Percentiles rank a stretch among this genome's conserved stretches.
Conservation (phyloP, 1,140 invertebrate genomes). For the Euura saliciscinereae region DNA sequence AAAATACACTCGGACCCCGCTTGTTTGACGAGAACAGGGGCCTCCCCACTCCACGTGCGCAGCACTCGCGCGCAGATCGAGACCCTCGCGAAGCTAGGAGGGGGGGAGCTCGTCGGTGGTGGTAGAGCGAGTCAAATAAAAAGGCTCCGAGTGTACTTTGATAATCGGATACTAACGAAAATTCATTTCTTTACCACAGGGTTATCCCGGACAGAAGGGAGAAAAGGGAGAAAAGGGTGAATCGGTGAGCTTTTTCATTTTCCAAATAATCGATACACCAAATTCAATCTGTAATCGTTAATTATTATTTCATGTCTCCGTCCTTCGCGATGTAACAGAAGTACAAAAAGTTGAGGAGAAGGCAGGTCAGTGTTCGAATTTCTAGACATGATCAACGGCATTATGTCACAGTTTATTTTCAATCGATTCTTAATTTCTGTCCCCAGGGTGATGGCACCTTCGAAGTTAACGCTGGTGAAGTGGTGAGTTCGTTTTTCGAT, state of each 20-base stretch:
- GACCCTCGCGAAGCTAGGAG: too few relatives aligned
- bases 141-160: too few relatives aligned
- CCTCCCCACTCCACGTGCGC: too few relatives aligned
- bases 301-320: conserved; percentile 41
- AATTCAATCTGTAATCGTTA: not conserved
- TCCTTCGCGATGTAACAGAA: conserved; percentile 67
- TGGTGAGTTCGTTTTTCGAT: conserved; percentile 58
- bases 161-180: too few relatives aligned
- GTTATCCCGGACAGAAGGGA: conserved; percentile 87
- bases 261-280: too few relatives aligned
- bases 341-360: conserved; percentile 88
- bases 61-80: too few relatives aligned
- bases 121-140: too few relatives aligned
- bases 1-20: too few relatives aligned
- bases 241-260: conserved; percentile 73
- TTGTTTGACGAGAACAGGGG: too few relatives aligned
- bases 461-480: conserved; percentile 73
- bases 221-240: conserved; percentile 92
- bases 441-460: conserved; percentile 81
- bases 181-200: conserved; percentile 61
- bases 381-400: conserved; percentile 16
- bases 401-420: conserved; percentile 44
- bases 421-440: conserved; percentile 14
- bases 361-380: conserved; percentile 71
- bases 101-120: too few relatives aligned